Conservation (phyloP, 23 tunicate genomes). For the Trididemnum clinides region DNA sequence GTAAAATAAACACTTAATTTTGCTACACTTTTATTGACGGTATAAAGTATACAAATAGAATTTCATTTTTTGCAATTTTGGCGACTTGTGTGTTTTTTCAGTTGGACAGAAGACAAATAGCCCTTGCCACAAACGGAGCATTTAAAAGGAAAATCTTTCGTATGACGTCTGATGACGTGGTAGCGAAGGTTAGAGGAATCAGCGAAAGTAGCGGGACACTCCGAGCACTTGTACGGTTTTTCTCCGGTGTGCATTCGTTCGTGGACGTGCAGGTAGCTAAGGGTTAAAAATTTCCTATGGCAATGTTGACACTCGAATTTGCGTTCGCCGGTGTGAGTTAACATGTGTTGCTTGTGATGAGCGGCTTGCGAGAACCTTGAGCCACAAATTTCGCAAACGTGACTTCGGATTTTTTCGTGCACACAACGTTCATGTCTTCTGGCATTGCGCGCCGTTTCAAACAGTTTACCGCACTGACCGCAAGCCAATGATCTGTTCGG, state of each 20-base stretch:
- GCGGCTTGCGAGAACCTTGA: neutral
- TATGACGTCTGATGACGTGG: neutral
- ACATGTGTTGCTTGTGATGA: neutral
- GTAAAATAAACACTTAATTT: no score
- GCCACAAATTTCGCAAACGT: slow-evolving; percentile 35
- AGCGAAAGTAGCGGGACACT: neutral
- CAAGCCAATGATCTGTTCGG: no score
- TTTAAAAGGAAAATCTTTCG: neutral
- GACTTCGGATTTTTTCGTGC: slow-evolving; percentile 20
- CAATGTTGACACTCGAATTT: slow-evolving; percentile 15
- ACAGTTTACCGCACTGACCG: no score
- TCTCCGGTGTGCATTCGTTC: slow-evolving; percentile 43
- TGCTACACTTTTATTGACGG: no score
- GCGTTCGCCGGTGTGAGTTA: slow-evolving; percentile 3
- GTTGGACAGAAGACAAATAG: neutral
- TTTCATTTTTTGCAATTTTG: no score
- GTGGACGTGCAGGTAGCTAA: slow-evolving; percentile 6
- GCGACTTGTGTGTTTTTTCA: neutral
- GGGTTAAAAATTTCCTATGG: neutral
- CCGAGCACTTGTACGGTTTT: neutral
- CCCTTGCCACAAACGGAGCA: neutral
- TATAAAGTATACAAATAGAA: no score
- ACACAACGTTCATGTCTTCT: no score
- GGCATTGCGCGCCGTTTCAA: no score
- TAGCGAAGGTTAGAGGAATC: neutral